Base-by-base conservation (phyloP, 1,140 invertebrate species). In the Pogonomyrmex barbatus region DNA sequence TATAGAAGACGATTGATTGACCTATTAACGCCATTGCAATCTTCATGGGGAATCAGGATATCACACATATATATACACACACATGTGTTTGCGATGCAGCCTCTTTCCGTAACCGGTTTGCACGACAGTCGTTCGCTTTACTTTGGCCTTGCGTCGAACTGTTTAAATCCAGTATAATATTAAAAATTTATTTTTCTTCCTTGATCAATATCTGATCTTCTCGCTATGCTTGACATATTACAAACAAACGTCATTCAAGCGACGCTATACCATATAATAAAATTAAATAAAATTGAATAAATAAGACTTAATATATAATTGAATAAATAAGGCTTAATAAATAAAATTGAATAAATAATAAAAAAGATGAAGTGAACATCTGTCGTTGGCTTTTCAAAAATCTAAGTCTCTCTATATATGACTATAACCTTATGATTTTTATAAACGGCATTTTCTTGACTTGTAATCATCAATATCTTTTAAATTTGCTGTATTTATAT, bases 41-140 rank as follows among this genome's bases (percentile, higher is more conserved):
- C 4, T 56, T n/a, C 1, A 24, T 9, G 9, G 33, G 30, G 10
- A 47, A 36, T 82, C 54, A 47, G 42, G 71, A 60, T 73, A 60
- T 83, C 5, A 56, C 39, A 10, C 8, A 24, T 24, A 24, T 24
- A 24, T 24, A n/a, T 9, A 45, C 39, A 10, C 8, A n/a, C 14
- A 45, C 42, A 56, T 10, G 14, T 54, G 8, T 39, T 39, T 39
- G 45, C 60, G 33, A 30, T n/a, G 17, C 42, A 73, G 39, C 54
- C 79, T 83, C 42, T 83, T 83, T 24, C 42, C 12, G 78, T 14
- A 83, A 83, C 79, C 68, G 68, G 79, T 83, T 83, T 75, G 6
- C 4, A 73, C 54, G 14, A 47, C 42, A 71, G 24, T 58, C 54
- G 36, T 47, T 17, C 33, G 54, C n/a, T 42, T 83, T 47, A 47